Percentiles rank a stretch among this genome's conserved stretches.
Evolutionary conservation across 2,113 vertebrate species (phyloP).

Genomic region (Phyllostomus hastatus): DNA sequence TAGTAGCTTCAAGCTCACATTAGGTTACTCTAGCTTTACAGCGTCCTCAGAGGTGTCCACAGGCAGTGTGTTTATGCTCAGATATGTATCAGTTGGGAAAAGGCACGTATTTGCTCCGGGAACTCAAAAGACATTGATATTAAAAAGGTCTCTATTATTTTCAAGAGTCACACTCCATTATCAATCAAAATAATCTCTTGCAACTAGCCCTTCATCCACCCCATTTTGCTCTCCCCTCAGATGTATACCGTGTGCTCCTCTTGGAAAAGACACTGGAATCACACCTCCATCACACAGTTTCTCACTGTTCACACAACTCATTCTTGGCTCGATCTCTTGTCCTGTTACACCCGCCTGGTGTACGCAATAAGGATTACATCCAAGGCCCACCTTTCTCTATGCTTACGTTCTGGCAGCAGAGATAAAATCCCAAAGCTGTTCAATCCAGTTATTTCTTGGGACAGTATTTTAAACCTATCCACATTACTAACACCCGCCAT

Average conservation of each 20-base stretch:
- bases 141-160: neutral
- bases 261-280: neutral
- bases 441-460: neutral
- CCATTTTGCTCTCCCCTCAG: neutral
- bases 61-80: neutral
- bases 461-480: neutral
- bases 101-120: neutral
- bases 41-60: neutral
- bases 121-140: neutral
- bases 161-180: neutral
- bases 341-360: neutral
- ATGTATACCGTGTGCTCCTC: neutral
- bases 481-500: neutral
- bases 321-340: neutral
- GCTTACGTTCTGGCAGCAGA: neutral
- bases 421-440: neutral
- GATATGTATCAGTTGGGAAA: neutral
- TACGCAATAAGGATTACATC: neutral
- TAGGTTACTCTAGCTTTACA: neutral
- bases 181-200: neutral
- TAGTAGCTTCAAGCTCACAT: neutral
- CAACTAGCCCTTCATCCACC: neutral
- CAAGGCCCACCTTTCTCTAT: neutral
- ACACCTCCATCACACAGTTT: neutral
- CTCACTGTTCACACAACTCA: neutral